These are phyloP conservation scores for Lepus townsendii DNA, from an alignment of 2,797 vertebrate species.

Conservation along the genomic window DNA sequence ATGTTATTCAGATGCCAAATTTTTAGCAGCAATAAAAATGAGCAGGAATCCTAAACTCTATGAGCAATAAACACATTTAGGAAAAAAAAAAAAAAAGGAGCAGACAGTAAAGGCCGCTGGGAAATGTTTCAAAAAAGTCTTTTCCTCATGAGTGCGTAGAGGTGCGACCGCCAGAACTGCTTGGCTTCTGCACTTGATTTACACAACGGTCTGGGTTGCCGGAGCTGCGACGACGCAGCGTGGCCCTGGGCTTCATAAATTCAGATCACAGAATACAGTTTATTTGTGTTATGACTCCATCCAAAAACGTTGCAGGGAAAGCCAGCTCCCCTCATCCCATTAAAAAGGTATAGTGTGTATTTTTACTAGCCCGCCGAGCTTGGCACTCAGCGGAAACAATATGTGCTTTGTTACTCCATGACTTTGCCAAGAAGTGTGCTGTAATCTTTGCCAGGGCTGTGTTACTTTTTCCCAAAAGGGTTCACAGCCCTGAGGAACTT, in stretches of 20 bases:
- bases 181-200: slow-evolving; percentile 8
- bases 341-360: slow-evolving; percentile 74
- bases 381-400: slow-evolving; percentile 85
- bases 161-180: slow-evolving; percentile 49
- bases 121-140: slow-evolving; percentile 63
- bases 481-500: slow-evolving; percentile 86
- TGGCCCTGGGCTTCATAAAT: slow-evolving; percentile 48
- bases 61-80: slow-evolving; percentile 52
- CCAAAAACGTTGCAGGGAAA: slow-evolving; percentile 56
- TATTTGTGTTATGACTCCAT: slow-evolving; percentile 80
- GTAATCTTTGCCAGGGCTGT: slow-evolving; percentile 90
- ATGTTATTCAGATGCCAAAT: not conserved
- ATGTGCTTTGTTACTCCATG: slow-evolving; percentile 86
- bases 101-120: not conserved
- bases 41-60: slow-evolving; percentile 54
- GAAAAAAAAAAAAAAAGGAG: slow-evolving; percentile 16
- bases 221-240: not conserved
- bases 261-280: slow-evolving; percentile 56
- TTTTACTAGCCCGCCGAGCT: slow-evolving; percentile 80
- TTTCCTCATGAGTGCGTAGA: not conserved
- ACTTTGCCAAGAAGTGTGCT: slow-evolving; percentile 86
- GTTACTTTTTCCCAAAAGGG: slow-evolving; percentile 88
- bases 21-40: slow-evolving; percentile 55
- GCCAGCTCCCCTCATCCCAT: slow-evolving; percentile 56
- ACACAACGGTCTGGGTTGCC: slow-evolving; percentile 33